Base-by-base conservation (phyloP, 2,113 vertebrate genomes). In the Nanger granti region DNA sequence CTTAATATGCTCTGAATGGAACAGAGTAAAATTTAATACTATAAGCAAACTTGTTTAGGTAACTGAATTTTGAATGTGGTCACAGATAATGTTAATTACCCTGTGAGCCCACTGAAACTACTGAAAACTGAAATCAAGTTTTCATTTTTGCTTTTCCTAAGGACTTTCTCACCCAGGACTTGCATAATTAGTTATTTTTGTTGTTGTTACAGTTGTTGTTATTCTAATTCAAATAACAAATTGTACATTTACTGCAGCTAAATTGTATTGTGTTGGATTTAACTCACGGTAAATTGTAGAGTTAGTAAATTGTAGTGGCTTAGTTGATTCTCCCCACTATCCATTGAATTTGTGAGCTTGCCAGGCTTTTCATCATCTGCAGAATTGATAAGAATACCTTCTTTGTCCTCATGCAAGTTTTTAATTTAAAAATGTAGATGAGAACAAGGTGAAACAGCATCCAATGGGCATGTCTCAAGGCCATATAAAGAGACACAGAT, bases 141-240 rank as follows among this genome's bases (percentile, higher is more conserved):
- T 91, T 79, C 24, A 66, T 89, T 93, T 89, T 79, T 37, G 44
- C 14, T 76, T 97, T 95, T 93, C 73, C 85, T 73, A 94, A 89
- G 59, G 73, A 80, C 66, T 92, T 94, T 85, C 49, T 26, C 4
- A 69, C 76, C 41, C 2, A 37, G 14, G 28, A 54, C 18, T 89
- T 57, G 7, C 41, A 31, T 29, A 91, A 41, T 97, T 73, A 84
- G 31, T 76, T 86, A 47, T 89, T 85, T 8, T 87, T 64, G 22
- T 41, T 87, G 34, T 80, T 82, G 37, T 44, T 55, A 85, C 52
- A 55, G 34, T 55, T 55, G 52, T 55, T 55, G 34, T 82, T 82
- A 31, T 82, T 82, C 8, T 83, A 91, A 88, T 90, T 95, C 34
- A 66, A 55, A 66, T 66, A 90, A 83, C 15, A 96, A 97, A 87